A percentile compares a stretch with the other conserved stretches of the same genome.
These are phyloP conservation scores for Gracilinanus agilis DNA, from an alignment of 2,113 vertebrate species.

Conservation along the genomic window DNA sequence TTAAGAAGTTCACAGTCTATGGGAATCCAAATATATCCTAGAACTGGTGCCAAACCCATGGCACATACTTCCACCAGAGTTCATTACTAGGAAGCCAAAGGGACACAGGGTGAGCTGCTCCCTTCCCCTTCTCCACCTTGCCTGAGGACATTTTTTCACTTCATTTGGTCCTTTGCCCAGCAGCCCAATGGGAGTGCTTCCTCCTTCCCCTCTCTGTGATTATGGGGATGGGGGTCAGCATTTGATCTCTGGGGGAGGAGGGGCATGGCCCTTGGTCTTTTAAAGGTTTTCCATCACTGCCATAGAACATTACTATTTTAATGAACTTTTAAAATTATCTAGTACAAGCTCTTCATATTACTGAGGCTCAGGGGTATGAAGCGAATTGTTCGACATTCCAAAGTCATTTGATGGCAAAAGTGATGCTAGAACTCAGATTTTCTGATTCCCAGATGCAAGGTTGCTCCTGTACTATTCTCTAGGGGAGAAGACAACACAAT, in stretches of 20 bases:
- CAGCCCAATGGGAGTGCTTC: too few species aligned
- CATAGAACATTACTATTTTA: neutral
- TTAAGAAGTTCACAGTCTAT: neutral
- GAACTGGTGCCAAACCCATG: neutral
- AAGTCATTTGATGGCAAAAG: neutral
- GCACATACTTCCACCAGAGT: too few species aligned
- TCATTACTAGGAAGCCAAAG: too few species aligned
- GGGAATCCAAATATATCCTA: neutral
- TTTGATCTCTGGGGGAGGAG: too few species aligned
- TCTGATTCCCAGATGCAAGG: neutral
- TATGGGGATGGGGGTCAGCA: too few species aligned
- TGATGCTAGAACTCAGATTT: neutral
- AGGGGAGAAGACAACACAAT: neutral
- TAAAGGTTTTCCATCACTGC: too few species aligned
- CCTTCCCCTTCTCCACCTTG: too few species aligned
- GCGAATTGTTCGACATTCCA: neutral
- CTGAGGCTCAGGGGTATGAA: neutral
- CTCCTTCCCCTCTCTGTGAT: too few species aligned
- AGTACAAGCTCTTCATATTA: neutral
- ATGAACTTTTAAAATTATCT: neutral
- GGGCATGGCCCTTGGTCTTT: too few species aligned
- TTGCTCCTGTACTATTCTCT: neutral
- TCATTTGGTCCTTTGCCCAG: too few species aligned
- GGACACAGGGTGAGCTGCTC: too few species aligned
- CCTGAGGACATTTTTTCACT: too few species aligned